phyloP scores from a whole-genome alignment of 2,888 invertebrate species.

The Dicyrtoma fusca region DNA sequence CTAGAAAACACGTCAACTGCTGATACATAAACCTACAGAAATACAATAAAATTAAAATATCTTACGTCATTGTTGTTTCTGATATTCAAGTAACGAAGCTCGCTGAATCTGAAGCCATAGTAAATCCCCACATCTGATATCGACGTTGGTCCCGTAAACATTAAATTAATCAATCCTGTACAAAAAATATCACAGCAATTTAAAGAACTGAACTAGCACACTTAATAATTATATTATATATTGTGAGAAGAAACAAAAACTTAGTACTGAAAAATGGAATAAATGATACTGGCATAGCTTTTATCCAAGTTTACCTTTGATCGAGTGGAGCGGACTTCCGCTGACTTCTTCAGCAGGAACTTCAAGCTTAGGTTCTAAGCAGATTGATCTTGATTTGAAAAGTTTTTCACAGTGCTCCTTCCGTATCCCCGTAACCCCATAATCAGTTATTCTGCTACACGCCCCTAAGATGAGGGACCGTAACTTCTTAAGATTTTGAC shows the following conservation, averaged over 20 bases:
- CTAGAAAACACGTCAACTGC: no score
- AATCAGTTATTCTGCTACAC: conserved; percentile 40
- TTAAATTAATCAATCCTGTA: conserved; percentile 38
- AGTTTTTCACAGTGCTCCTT: conserved; percentile 39
- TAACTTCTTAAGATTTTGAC: conserved; percentile 33
- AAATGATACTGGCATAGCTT: not conserved
- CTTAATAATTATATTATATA: conserved; percentile 5
- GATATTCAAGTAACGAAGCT: conserved; percentile 38
- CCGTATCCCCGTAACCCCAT: conserved; percentile 38
- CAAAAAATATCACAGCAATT: not conserved
- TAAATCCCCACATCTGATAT: conserved; percentile 43
- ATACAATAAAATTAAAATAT: conserved; percentile 1
- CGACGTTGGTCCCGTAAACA: conserved; percentile 38
- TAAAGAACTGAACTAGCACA: not conserved
- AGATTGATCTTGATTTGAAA: conserved; percentile 40
- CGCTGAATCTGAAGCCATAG: conserved; percentile 39
- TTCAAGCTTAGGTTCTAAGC: conserved; percentile 36
- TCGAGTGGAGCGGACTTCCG: conserved; percentile 33
- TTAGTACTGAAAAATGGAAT: conserved; percentile 4
- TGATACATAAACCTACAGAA: no score
- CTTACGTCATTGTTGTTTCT: conserved; percentile 42
- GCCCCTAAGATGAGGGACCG: conserved; percentile 33
- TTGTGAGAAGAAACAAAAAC: not conserved
- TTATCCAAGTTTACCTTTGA: conserved; percentile 29
- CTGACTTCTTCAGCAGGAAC: conserved; percentile 38